phyloP scores from a whole-genome alignment of 2,888 invertebrate genomes.

The Crepidodera aurea region DNA sequence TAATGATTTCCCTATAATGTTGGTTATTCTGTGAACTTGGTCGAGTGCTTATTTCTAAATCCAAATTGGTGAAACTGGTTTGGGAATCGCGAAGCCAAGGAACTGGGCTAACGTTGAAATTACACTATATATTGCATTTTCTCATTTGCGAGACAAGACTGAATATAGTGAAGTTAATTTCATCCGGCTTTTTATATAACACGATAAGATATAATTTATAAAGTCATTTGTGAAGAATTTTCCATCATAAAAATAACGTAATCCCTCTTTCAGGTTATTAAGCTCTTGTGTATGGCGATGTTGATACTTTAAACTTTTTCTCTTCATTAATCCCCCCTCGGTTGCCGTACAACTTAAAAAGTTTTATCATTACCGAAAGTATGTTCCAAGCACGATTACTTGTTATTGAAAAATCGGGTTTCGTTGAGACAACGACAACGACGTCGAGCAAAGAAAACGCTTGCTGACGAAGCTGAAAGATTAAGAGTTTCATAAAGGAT shows the following conservation, averaged over 20 bases:
- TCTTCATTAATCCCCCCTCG: constrained; percentile 50
- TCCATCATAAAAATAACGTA: constrained; percentile 33
- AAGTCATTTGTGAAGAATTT: constrained; percentile 33
- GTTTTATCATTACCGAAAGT: constrained; percentile 50
- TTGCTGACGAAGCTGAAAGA: constrained; percentile 25
- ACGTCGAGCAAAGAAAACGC: constrained; percentile 16
- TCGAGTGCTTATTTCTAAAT: too few relatives aligned
- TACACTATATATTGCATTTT: neutral
- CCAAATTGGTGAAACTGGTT: too few relatives aligned
- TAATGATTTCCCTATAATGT: too few relatives aligned
- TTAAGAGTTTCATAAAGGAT: constrained; percentile 29
- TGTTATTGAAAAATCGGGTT: constrained; percentile 27
- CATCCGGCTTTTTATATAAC: constrained; percentile 13
- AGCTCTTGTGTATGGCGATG: constrained; percentile 36
- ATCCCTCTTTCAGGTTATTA: constrained; percentile 35
- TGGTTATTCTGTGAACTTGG: too few relatives aligned
- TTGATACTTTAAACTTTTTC: constrained; percentile 39
- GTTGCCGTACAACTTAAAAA: constrained; percentile 42
- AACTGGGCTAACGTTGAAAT: neutral
- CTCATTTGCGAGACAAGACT: neutral
- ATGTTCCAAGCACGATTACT: constrained; percentile 29
- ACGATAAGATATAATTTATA: constrained; percentile 31
- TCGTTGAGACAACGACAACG: constrained; percentile 14
- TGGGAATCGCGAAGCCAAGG: too few relatives aligned
- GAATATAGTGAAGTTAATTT: constrained; percentile 20